phyloP scores from a whole-genome alignment of 2,797 vertebrate genomes.

The Paguma larvata region DNA sequence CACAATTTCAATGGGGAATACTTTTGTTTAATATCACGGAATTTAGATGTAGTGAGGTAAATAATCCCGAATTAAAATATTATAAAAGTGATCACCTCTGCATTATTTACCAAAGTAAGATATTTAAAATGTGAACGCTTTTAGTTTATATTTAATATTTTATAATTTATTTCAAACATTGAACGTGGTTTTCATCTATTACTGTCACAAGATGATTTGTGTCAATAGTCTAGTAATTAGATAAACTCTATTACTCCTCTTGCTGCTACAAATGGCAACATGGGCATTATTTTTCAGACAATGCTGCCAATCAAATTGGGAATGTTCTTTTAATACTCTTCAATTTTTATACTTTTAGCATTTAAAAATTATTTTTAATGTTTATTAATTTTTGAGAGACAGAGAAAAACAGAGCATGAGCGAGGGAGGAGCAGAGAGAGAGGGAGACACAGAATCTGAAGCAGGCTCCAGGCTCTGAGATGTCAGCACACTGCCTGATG shows the following conservation, averaged over 20 bases:
- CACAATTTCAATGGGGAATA: background rate
- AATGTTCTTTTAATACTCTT: conserved; percentile 77
- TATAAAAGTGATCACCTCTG: background rate
- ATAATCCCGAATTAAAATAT: background rate
- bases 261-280: conserved; percentile 66
- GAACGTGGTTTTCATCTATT: conserved; percentile 78
- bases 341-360: conserved; percentile 71
- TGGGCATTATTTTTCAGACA: conserved; percentile 77
- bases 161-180: conserved; percentile 78
- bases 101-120: conserved; percentile 69
- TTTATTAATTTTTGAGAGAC: no score
- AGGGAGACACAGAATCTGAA: no score
- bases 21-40: background rate
- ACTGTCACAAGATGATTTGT: conserved; percentile 70
- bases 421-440: no score
- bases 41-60: background rate
- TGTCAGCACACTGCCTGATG: no score
- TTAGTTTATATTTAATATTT: conserved; percentile 59
- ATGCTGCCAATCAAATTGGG: conserved; percentile 79
- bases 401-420: no score
- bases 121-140: conserved; percentile 67
- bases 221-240: conserved; percentile 80
- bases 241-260: conserved; percentile 64
- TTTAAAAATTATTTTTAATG: background rate
- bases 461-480: no score